Evolutionary conservation across 2,797 vertebrate genomes (phyloP).

Genomic region (Hyperoplus immaculatus): DNA sequence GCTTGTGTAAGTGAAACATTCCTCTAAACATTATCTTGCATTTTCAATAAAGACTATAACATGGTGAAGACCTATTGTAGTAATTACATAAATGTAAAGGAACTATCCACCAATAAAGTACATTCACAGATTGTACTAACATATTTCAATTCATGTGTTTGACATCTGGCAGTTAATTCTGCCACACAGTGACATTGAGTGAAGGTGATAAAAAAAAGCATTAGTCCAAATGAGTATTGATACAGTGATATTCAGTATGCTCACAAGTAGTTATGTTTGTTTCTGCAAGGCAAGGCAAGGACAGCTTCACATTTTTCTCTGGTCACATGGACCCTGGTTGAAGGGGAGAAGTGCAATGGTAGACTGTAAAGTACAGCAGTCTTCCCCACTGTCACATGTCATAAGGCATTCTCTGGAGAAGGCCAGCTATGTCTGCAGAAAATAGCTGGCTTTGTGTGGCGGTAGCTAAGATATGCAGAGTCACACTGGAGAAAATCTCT

Average conservation of each 20-base stretch:
- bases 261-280: neutral
- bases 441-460: slow-evolving; percentile 52
- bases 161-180: neutral
- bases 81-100: no score
- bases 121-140: neutral
- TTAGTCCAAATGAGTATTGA: neutral
- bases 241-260: neutral
- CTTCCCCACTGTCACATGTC: slow-evolving; percentile 41
- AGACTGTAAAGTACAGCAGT: slow-evolving; percentile 41
- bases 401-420: slow-evolving; percentile 52
- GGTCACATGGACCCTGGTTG: neutral
- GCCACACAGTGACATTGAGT: neutral
- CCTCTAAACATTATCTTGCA: neutral
- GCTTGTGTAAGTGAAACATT: neutral
- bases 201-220: neutral
- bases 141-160: neutral
- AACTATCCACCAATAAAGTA: neutral
- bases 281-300: slow-evolving; percentile 6
- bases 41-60: neutral
- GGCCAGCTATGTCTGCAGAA: slow-evolving; percentile 62
- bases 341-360: slow-evolving; percentile 17
- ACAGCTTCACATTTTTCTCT: slow-evolving; percentile 9
- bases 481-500: slow-evolving; percentile 75
- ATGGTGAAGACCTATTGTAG: neutral
- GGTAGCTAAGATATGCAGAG: slow-evolving; percentile 75